Conservation (phyloP, 1,140 invertebrate species). For the Asobara japonica region DNA sequence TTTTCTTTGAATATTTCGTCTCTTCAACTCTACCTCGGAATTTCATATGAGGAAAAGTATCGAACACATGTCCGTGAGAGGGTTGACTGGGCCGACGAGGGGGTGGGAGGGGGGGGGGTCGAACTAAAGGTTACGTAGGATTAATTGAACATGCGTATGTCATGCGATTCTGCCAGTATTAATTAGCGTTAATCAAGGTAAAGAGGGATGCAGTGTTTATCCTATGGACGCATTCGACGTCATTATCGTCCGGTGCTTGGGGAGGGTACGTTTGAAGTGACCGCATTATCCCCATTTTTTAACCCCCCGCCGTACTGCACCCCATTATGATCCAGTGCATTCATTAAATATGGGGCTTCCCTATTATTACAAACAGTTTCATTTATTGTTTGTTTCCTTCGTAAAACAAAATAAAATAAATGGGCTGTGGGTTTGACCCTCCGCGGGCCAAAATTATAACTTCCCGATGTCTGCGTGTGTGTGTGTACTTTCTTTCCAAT, state of each 20-base stretch:
- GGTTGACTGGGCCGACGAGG: neutral
- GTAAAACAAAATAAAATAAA: too few relatives aligned
- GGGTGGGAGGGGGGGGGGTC: neutral
- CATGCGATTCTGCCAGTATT: constrained; percentile 1
- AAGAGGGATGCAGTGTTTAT: constrained; percentile 14
- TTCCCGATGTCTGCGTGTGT: too few relatives aligned
- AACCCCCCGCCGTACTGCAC: neutral
- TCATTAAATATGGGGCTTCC: neutral
- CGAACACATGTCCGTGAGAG: neutral
- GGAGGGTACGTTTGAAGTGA: constrained; percentile 26
- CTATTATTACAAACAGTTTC: neutral
- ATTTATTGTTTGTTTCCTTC: neutral
- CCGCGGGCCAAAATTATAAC: too few relatives aligned
- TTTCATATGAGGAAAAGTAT: constrained; percentile 11
- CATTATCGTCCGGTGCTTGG: constrained; percentile 18
- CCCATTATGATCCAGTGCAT: neutral
- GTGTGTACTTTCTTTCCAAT: too few relatives aligned
- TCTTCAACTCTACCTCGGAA: constrained; percentile 7
- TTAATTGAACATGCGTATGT: constrained; percentile 10
- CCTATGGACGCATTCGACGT: constrained; percentile 14
- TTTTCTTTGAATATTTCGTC: constrained; percentile 7
- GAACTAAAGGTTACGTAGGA: constrained; percentile 10
- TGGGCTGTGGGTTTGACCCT: too few relatives aligned
- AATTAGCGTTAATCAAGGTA: constrained; percentile 31
- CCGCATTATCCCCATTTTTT: neutral